Percentiles rank a stretch among this genome's conserved stretches.
Conservation (phyloP, 2,113 vertebrate species). For the Chionomys nivalis region DNA sequence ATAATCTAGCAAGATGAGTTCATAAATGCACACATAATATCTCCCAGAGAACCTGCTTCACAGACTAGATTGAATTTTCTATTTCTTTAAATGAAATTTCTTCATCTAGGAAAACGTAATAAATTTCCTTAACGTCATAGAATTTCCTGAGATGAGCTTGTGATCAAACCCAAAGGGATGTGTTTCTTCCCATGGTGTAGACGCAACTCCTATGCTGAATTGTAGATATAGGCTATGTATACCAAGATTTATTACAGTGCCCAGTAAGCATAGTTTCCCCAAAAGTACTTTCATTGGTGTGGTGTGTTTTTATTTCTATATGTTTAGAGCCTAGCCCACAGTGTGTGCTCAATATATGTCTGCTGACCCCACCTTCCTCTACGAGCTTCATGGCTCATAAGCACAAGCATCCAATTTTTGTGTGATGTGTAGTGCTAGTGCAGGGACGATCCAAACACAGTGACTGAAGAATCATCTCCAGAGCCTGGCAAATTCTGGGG, state of each 20-base stretch:
- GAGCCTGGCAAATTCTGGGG: neutral
- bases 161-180: slow-evolving; percentile 9
- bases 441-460: neutral
- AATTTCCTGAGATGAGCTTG: slow-evolving; percentile 43
- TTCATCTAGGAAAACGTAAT: slow-evolving; percentile 44
- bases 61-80: slow-evolving; percentile 51
- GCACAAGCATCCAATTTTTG: neutral
- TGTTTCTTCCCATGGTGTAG: slow-evolving; percentile 3
- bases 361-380: neutral
- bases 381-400: neutral
- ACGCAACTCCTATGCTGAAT: slow-evolving; percentile 21
- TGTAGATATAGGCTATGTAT: neutral
- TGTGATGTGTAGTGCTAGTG: neutral
- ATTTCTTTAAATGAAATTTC: slow-evolving; percentile 40
- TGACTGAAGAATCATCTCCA: neutral
- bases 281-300: neutral
- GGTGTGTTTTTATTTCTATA: neutral
- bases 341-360: neutral
- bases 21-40: neutral
- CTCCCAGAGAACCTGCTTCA: slow-evolving; percentile 35
- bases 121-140: neutral
- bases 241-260: neutral
- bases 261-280: neutral
- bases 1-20: slow-evolving; percentile 30
- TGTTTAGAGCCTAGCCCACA: neutral